phyloP scores from a whole-genome alignment of 1,140 invertebrate genomes.

The Rhagoletis zephyria region DNA sequence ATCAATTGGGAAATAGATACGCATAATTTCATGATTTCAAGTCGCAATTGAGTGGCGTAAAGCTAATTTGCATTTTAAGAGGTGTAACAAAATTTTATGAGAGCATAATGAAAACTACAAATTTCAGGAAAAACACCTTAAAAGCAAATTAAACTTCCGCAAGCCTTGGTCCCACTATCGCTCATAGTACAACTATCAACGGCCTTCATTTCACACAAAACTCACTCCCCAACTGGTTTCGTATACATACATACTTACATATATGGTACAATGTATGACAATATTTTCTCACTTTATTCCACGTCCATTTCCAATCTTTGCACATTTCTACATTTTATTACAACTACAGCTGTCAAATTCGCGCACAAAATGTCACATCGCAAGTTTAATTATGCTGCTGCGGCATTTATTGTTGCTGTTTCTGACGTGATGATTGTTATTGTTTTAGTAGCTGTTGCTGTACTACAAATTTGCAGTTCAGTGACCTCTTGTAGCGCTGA shows the following conservation, averaged over 20 bases:
- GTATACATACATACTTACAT: not conserved
- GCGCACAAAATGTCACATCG: constrained; percentile 9
- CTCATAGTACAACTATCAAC: no score
- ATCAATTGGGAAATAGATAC: no score
- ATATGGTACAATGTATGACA: not conserved
- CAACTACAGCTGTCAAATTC: constrained; percentile 39
- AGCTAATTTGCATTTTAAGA: no score
- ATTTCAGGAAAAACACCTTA: no score
- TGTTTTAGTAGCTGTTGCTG: not conserved
- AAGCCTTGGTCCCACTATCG: no score
- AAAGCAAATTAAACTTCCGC: no score
- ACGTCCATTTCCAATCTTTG: not conserved
- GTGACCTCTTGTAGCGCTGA: not conserved
- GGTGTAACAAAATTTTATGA: no score
- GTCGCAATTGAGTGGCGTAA: no score
- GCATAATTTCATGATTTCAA: no score
- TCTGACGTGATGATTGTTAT: not conserved
- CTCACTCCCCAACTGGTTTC: no score
- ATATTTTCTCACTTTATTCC: not conserved
- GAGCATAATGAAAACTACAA: no score
- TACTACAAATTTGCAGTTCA: constrained; percentile 17
- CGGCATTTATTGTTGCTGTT: constrained; percentile 13
- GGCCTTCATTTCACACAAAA: no score
- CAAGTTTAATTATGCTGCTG: constrained; percentile 7
- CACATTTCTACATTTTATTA: constrained; percentile 16